phyloP scores from a whole-genome alignment of 2,797 vertebrate genomes.

The Pseudomugil tenellus region DNA sequence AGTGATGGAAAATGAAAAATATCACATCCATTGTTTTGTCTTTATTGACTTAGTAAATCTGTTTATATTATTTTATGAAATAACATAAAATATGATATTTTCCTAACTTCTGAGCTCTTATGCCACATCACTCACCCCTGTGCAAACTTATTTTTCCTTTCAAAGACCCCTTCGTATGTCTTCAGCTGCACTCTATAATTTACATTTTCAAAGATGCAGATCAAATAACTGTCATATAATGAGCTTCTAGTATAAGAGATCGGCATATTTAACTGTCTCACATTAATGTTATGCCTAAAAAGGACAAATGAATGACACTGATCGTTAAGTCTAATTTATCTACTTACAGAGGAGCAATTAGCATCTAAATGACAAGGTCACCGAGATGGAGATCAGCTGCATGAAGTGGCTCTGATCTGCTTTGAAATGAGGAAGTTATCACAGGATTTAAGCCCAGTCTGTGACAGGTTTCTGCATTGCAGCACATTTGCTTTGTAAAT shows the following conservation, averaged over 20 bases:
- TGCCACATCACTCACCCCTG: conserved; percentile 21
- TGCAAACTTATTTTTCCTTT: conserved; percentile 23
- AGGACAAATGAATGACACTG: conserved; percentile 45
- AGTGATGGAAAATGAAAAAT: conserved; percentile 36
- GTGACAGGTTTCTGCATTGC: conserved; percentile 31
- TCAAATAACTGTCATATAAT: conserved; percentile 31
- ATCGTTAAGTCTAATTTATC: conserved; percentile 44
- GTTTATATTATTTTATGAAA: conserved; percentile 14
- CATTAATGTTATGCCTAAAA: conserved; percentile 29
- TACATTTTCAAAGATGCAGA: conserved; percentile 46
- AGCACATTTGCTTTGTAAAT: conserved; percentile 10
- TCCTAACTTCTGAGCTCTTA: conserved; percentile 14
- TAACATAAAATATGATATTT: neutral
- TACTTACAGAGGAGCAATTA: conserved; percentile 53
- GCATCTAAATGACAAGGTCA: conserved; percentile 54
- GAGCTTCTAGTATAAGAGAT: conserved; percentile 31
- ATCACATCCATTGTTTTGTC: neutral
- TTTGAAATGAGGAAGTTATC: conserved; percentile 52
- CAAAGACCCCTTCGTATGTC: conserved; percentile 25
- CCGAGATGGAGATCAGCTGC: conserved; percentile 47
- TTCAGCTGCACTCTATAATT: conserved; percentile 36
- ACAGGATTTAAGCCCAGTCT: conserved; percentile 38
- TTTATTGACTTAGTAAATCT: conserved; percentile 7
- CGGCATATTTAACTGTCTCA: conserved; percentile 19
- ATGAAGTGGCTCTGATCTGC: conserved; percentile 34